Percentiles rank a stretch among this genome's conserved stretches.
Conservation (phyloP, 1,140 invertebrate genomes). For the Ladona fulva region DNA sequence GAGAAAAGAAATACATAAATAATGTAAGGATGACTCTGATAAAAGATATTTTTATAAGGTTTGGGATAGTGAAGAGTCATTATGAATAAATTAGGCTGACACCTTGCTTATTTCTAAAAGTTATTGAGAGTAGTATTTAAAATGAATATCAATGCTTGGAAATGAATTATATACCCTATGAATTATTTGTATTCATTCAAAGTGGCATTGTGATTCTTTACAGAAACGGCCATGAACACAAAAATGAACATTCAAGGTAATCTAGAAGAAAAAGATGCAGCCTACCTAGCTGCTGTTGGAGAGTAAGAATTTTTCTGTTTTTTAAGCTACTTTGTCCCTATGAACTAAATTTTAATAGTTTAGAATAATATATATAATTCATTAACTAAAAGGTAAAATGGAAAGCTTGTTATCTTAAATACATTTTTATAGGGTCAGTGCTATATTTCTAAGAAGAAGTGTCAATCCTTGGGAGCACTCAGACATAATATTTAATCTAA, state of each 20-base stretch:
- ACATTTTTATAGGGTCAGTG: no score
- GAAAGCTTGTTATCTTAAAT: no score
- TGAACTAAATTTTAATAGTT: neutral
- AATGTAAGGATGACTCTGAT: constrained; percentile 18
- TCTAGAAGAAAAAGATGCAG: constrained; percentile 13
- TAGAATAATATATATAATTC: neutral
- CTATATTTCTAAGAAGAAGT: constrained; percentile 44
- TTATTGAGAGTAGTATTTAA: neutral
- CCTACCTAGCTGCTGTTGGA: constrained; percentile 13
- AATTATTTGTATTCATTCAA: no score
- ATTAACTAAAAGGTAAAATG: no score
- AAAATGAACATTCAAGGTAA: constrained; percentile 46
- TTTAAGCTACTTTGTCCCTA: neutral
- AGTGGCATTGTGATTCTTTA: constrained; percentile 23
- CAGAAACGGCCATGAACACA: constrained; percentile 51
- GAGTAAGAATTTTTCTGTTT: no score
- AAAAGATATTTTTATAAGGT: neutral
- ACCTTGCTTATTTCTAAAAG: neutral
- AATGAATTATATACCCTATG: no score
- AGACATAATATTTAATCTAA: constrained; percentile 52
- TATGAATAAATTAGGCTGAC: neutral
- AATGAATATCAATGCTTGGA: neutral
- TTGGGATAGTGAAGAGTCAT: neutral
- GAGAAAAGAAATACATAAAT: no score
- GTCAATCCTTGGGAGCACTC: constrained; percentile 55